A percentile compares a stretch with the other conserved stretches of the same genome.
Conservation (phyloP, 2,113 vertebrate genomes). For the Perccottus glenii region DNA sequence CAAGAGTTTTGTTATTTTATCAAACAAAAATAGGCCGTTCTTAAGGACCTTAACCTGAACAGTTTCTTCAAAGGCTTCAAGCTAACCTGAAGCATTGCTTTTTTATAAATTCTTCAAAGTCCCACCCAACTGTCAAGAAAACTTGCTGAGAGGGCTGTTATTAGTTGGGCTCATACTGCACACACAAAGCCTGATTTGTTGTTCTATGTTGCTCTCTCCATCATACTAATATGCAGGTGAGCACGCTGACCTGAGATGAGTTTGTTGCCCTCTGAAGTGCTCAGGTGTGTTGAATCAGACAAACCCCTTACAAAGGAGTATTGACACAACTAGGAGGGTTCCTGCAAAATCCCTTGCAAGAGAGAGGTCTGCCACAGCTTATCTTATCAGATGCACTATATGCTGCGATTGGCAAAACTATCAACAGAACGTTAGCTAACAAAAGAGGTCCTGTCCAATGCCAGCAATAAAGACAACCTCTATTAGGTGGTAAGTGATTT, state of each 20-base stretch:
- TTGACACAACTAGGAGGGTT: constrained; percentile 68
- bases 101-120: constrained; percentile 79
- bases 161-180: constrained; percentile 59
- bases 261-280: constrained; percentile 60
- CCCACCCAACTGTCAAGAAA: constrained; percentile 75
- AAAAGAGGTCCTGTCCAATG: constrained; percentile 63
- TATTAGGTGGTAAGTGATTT: constrained; percentile 72
- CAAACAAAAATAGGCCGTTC: constrained; percentile 75
- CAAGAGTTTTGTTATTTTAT: constrained; percentile 48
- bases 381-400: constrained; percentile 83
- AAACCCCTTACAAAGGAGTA: constrained; percentile 69
- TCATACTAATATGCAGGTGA: constrained; percentile 50
- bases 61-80: constrained; percentile 79
- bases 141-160: constrained; percentile 71
- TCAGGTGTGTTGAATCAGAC: constrained; percentile 80
- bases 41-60: constrained; percentile 80
- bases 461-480: constrained; percentile 66
- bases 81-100: constrained; percentile 79
- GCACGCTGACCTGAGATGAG: constrained; percentile 60
- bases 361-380: constrained; percentile 69
- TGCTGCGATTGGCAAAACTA: constrained; percentile 82
- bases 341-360: constrained; percentile 53
- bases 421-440: constrained; percentile 81
- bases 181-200: constrained; percentile 69
- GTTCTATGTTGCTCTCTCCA: constrained; percentile 57